Evolutionary conservation across 2,113 vertebrate genomes (phyloP), one percentile per base, ranked within the genome.

Genomic region (Tupaia chinensis): DNA sequence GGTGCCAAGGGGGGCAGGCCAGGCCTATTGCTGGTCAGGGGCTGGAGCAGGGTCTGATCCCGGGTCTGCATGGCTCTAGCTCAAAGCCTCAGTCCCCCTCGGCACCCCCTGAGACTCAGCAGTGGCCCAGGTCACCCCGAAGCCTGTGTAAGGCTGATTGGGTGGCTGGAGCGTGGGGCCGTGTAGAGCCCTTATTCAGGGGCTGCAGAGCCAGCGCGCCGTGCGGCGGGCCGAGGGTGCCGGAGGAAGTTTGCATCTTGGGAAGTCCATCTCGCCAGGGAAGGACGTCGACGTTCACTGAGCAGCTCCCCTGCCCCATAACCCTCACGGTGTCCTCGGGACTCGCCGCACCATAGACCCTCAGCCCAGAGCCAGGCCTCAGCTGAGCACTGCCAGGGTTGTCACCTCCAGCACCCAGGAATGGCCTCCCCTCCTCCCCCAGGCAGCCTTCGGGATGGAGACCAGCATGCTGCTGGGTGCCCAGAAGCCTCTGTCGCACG

Each of bases 381-480:
- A 72, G n/a, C 34, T 3, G 32, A 19, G 3, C 5, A 4, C 20
- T 29, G 44, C 61, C 83, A 3, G 32, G 27, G 27, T 58, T 70
- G 5, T 3, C 10, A 7, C 68, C 56, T 65, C 11, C 14, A 0
- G 0, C 0, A 5, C 5, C 27, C 1, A 1, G 54, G 5, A 3
- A 0, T 81, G 80, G 95, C 80, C 32, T 27, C 5, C 61, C 86
- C 87, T 94, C 92, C 16, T 94, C 91, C 80, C 82, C 82, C 95
- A 99, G 99, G 98, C 99, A 63, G 99, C 99, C 1, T 99, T 99
- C 79, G 99, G 99, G 27, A 98, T 99, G 97, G 99, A 99, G 89
- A 97, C 99, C 89, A 98, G 99, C 9, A 98, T 99, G 20, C 83
- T 99, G 87, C 94, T 89, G 0, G 96, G 98, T 0, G 97, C 88